phyloP scores from a whole-genome alignment of 2,113 vertebrate species.

The Sorex fumeus region DNA sequence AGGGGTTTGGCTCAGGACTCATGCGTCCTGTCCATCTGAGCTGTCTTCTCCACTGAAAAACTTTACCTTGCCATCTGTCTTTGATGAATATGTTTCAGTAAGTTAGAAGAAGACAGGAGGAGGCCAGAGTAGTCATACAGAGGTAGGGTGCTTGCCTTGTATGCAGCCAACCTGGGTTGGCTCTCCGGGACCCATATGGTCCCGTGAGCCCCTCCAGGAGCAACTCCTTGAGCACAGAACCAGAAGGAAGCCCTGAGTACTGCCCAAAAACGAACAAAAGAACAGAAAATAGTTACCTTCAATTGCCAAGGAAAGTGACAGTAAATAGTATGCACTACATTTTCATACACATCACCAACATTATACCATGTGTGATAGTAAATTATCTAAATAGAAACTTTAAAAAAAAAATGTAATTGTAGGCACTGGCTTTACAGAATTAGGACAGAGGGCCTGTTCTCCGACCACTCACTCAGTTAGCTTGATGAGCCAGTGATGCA shows the following conservation, averaged over 20 bases:
- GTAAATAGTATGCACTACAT: background rate
- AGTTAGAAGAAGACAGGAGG: background rate
- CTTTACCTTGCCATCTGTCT: background rate
- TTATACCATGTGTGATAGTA: background rate
- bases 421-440: constrained; percentile 2
- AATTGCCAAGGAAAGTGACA: constrained; percentile 14
- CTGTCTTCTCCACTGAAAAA: too few species aligned
- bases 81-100: constrained; percentile 33
- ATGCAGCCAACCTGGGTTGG: too few species aligned
- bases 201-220: too few species aligned
- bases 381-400: constrained; percentile 16
- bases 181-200: too few species aligned
- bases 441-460: constrained; percentile 4
- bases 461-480: background rate
- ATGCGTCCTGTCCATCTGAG: too few species aligned
- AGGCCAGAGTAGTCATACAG: too few species aligned
- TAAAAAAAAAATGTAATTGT: constrained; percentile 21
- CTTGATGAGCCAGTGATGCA: background rate
- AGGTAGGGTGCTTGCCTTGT: too few species aligned
- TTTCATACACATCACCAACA: constrained; percentile 14
- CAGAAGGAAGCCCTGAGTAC: too few species aligned
- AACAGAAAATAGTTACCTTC: constrained; percentile 8
- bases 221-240: too few species aligned
- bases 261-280: too few species aligned
- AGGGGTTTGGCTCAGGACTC: too few species aligned